These are phyloP conservation scores for Pyrocoelia pectoralis DNA, from an alignment of 2,888 invertebrate species.

Conservation along the genomic window DNA sequence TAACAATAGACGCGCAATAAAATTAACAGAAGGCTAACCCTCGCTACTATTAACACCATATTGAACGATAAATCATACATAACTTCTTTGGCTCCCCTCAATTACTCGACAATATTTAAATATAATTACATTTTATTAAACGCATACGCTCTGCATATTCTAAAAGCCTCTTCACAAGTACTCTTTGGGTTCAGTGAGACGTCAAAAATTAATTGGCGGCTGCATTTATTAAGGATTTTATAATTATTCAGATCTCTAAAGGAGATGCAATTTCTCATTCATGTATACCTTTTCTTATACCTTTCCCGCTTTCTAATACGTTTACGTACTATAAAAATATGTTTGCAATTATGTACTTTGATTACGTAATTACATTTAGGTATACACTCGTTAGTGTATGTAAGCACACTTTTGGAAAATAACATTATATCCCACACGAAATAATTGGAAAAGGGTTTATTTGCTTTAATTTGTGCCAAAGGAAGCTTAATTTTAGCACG, in stretches of 20 bases:
- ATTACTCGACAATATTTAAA: conserved; percentile 40
- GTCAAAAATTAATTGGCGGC: conserved; percentile 44
- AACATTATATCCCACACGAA: too few species aligned
- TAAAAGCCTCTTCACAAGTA: conserved; percentile 30
- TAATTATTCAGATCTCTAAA: conserved; percentile 30
- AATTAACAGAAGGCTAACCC: conserved; percentile 18
- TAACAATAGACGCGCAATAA: not conserved
- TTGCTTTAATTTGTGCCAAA: too few species aligned
- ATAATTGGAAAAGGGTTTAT: too few species aligned
- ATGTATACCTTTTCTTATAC: conserved; percentile 5
- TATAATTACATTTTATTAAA: conserved; percentile 44
- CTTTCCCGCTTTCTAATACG: not conserved
- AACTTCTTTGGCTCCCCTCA: conserved; percentile 27
- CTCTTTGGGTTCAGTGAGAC: conserved; percentile 39
- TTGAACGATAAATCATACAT: conserved; percentile 37
- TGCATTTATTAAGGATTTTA: conserved; percentile 41
- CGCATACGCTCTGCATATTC: conserved; percentile 33
- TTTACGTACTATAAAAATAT: too few species aligned
- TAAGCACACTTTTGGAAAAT: too few species aligned
- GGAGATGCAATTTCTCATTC: not conserved
- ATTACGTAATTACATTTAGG: too few species aligned
- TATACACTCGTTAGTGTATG: too few species aligned
- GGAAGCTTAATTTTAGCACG: too few species aligned
- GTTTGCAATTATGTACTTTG: too few species aligned
- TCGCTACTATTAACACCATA: conserved; percentile 21